These are phyloP conservation scores for Channa argus DNA, from an alignment of 2,113 vertebrate genomes.

Conservation along the genomic window DNA sequence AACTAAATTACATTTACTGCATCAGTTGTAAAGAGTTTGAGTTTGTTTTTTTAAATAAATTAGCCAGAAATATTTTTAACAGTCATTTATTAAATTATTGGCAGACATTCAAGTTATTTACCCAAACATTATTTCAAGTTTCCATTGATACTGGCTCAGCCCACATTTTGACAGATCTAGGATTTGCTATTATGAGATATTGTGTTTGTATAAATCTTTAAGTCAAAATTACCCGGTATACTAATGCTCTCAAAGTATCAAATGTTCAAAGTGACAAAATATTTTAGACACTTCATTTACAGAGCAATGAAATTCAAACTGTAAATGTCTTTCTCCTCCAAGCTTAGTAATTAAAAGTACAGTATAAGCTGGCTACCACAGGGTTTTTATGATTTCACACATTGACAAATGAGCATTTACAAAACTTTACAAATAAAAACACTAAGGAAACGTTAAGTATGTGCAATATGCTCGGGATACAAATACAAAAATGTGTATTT, in stretches of 20 bases:
- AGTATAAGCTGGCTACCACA: slow-evolving; percentile 5
- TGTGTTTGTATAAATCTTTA: background rate
- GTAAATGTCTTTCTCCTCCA: slow-evolving; percentile 18
- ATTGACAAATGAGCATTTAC: no score
- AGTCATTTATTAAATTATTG: slow-evolving; percentile 48
- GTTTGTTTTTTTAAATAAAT: no score
- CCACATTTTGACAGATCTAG: slow-evolving; percentile 18
- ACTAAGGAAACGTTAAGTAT: no score
- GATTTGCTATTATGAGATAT: background rate
- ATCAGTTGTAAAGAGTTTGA: no score
- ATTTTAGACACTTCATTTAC: slow-evolving; percentile 2
- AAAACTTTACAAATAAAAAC: no score
- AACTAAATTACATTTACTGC: slow-evolving; percentile 3
- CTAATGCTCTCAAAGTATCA: slow-evolving; percentile 14
- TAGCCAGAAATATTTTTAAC: no score
- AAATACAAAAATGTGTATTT: background rate
- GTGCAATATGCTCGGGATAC: slow-evolving; percentile 57
- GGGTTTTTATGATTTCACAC: background rate
- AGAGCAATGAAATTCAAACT: slow-evolving; percentile 29
- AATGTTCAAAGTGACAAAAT: slow-evolving; percentile 60
- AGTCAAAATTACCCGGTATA: background rate
- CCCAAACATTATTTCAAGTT: slow-evolving; percentile 40
- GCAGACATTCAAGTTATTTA: slow-evolving; percentile 42
- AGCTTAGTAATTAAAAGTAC: background rate
- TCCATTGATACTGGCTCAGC: background rate